Percentiles rank a stretch among this genome's conserved stretches.
Evolutionary conservation across 2,888 invertebrate species (phyloP).

Genomic region (Podabrus alpinus): DNA sequence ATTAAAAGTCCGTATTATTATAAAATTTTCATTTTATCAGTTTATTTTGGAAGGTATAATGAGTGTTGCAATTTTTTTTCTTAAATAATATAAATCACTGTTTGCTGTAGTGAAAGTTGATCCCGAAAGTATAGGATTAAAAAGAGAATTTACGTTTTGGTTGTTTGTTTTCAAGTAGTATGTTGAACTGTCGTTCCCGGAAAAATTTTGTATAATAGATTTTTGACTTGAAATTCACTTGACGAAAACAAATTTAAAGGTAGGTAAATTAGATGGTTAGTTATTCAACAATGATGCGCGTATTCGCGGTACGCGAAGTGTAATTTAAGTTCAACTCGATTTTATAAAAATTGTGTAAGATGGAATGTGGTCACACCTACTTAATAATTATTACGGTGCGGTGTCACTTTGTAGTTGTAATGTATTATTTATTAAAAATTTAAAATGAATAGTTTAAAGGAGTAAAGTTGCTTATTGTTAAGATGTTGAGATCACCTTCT

Average conservation of each 20-base stretch:
- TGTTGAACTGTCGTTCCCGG: neutral
- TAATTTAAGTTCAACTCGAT: neutral
- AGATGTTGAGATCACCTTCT: neutral
- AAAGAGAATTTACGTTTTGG: neutral
- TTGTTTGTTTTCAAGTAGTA: neutral
- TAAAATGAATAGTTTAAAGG: neutral
- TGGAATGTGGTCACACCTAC: constrained; percentile 26
- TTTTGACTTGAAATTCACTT: neutral
- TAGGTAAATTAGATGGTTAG: neutral
- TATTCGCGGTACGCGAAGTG: neutral
- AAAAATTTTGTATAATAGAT: neutral
- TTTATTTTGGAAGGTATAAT: neutral
- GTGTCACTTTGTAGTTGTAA: constrained; percentile 18
- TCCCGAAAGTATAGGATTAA: neutral
- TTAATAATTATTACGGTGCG: constrained; percentile 18
- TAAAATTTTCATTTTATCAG: neutral
- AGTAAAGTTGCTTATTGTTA: neutral
- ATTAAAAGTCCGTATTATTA: constrained; percentile 3
- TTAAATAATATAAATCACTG: neutral
- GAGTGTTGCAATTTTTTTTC: neutral
- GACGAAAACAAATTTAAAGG: neutral
- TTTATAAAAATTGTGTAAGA: constrained; percentile 9
- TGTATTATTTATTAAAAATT: constrained; percentile 1
- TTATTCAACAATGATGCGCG: neutral
- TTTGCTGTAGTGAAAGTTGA: neutral